Base-by-base conservation (phyloP, 2,888 invertebrate species). In the Drosophila quasianomalipes region DNA sequence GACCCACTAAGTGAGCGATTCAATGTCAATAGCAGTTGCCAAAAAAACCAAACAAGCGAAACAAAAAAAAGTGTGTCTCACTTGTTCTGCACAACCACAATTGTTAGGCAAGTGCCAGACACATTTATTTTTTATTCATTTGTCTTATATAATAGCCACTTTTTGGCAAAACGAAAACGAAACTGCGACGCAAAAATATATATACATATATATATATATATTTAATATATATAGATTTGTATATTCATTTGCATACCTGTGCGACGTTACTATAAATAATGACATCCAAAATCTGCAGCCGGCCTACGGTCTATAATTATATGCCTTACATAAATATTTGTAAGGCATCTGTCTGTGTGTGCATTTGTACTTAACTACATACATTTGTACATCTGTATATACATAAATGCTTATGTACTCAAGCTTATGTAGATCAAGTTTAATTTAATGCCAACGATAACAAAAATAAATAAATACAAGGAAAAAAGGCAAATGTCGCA, bases 301-400 rank as follows among this genome's bases (percentile, higher is more conserved):
- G 62, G 72, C 70, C 83, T 85, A 75, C 69, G 60, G 74, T 70
- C 86, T 88, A 83, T 73, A 81, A 77, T 81, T 85, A 76, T 79
- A 79, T 79, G 58, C 76, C 72, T 79, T 79, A 68, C 76, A 83
- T 85, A 85, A 85, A 85, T 88, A 85, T 88, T 85, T 83, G 70
- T 39, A 69, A 39, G 60, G 72, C 58, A 75, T 67, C 80, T 70
- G 66, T 41, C 4, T 35, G 44, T 63, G 30, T 61, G 55, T 63
- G 59, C 49, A 28, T 39, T 52, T n/a, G 57, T 63, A 58, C 49
- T 49, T 26, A 66, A n/a, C 61, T 44, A 44, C 49, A 58, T 53
- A 37, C 35, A 61, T 26, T 41, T 60, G 7, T 10, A 57, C 41
- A 30, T 35, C 49, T 53, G 26, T 37, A 44, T 12, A 57, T 41